phyloP scores from a whole-genome alignment of 2,113 vertebrate species.

The Cryptomyrus ogoouensis region DNA sequence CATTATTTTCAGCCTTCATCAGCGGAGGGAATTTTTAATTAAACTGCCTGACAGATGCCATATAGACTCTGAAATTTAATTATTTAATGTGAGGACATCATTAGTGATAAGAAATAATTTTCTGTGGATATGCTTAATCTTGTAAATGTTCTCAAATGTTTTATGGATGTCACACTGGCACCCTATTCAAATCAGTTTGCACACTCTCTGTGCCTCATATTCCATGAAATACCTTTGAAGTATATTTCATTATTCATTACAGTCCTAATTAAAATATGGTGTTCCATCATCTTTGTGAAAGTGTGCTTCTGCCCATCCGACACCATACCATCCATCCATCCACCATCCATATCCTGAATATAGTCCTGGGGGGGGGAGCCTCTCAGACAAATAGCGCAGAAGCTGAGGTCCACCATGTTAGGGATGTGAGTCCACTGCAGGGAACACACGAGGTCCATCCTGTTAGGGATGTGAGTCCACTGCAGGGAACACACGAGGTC shows the following conservation, averaged over 20 bases:
- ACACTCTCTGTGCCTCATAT: neutral
- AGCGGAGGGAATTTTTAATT: constrained; percentile 22
- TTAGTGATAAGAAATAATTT: constrained; percentile 26
- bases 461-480: neutral
- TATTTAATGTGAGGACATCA: constrained; percentile 27
- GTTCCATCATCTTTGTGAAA: constrained; percentile 7
- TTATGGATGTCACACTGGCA: neutral
- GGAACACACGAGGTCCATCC: neutral
- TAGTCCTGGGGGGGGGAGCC: neutral
- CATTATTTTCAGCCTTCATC: constrained; percentile 22
- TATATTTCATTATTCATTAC: neutral
- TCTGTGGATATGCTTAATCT: constrained; percentile 14
- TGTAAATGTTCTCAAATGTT: constrained; percentile 14
- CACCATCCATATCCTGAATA: neutral
- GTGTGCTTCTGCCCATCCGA: neutral
- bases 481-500: too few relatives aligned
- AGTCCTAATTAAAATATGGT: constrained; percentile 7
- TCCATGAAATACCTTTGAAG: neutral
- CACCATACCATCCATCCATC: neutral
- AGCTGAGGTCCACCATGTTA: neutral
- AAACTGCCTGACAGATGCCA: constrained; percentile 29
- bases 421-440: neutral
- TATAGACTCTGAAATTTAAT: constrained; percentile 24
- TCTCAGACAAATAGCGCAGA: neutral
- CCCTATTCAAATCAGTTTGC: neutral